Evolutionary conservation across 2,888 invertebrate genomes (phyloP), one percentile per base, ranked within the genome.

Genomic region (Lasiommata megera): DNA sequence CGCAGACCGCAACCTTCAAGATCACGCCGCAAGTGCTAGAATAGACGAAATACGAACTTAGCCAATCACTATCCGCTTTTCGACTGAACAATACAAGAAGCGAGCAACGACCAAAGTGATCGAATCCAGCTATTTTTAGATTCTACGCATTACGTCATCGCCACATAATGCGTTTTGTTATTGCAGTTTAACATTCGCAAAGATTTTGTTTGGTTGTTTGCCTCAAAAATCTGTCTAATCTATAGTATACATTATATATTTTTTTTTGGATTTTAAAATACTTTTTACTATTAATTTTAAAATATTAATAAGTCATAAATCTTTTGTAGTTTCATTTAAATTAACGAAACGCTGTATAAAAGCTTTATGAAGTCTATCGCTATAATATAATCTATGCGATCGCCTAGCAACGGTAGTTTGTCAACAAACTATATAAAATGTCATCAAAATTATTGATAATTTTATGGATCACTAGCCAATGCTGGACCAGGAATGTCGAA

Each of bases 401-500:
- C 77, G 73, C 82, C 56, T 70, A 71, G 83, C 78, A 79, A 80
- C 78, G 29, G 54, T 31, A 57, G 64, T 44, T 63, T 75, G 72
- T 73, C 76, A 77, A 79, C 72, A 73, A 75, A 69, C 57, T 71
- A 8, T 8, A 17, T 8, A 41, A 23, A 61, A 54, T 61, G 59
- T 63, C 57, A 60, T 47, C 40, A 23, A 3, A 23, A 51, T 51
- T 40, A 52, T 41, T 47, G 36, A 16, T 18, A 11, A 29, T 52
- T 52, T 40, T 18, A 52, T 37, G 29, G 37, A 23, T 37, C 12
- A 53, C 14, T 44, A 18, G 41, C 54, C 37, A 54, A 55, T 58
- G 46, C 59, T 62, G 80, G 76, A 77, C 40, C 61, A 63, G 80
- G 77, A 77, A 90, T 89, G 89, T 89, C 90, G 69, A 89, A 88